Conservation (phyloP, 2,797 vertebrate species). For the Neopelma chrysocephalum region DNA sequence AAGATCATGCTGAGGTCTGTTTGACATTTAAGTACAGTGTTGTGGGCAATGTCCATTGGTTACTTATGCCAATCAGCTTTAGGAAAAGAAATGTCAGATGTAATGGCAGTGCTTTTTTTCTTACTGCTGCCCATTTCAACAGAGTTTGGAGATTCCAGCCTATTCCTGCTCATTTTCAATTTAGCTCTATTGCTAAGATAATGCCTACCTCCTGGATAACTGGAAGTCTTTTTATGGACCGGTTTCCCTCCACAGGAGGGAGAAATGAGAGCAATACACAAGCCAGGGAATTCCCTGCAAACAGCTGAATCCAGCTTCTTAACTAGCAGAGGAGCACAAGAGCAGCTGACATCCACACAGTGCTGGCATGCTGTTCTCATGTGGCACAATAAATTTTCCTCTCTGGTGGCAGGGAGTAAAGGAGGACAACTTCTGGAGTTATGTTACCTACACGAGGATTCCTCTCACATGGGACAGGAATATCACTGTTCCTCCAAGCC, state of each 20-base stretch:
- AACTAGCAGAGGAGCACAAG: background rate
- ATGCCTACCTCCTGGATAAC: background rate
- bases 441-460: background rate
- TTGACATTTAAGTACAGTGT: background rate
- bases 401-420: background rate
- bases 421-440: background rate
- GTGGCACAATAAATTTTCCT: background rate
- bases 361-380: background rate
- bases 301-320: background rate
- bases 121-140: background rate
- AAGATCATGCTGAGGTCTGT: background rate
- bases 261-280: background rate
- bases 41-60: background rate
- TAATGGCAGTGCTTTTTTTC: background rate
- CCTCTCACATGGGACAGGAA: background rate
- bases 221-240: background rate
- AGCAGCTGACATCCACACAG: background rate
- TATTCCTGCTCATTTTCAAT: background rate
- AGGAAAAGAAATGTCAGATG: background rate
- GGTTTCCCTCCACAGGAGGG: background rate
- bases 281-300: background rate
- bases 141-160: background rate
- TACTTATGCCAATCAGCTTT: background rate
- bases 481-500: background rate
- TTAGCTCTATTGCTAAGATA: background rate